phyloP scores from a whole-genome alignment of 2,113 vertebrate genomes.

The Leuciscus idus region DNA sequence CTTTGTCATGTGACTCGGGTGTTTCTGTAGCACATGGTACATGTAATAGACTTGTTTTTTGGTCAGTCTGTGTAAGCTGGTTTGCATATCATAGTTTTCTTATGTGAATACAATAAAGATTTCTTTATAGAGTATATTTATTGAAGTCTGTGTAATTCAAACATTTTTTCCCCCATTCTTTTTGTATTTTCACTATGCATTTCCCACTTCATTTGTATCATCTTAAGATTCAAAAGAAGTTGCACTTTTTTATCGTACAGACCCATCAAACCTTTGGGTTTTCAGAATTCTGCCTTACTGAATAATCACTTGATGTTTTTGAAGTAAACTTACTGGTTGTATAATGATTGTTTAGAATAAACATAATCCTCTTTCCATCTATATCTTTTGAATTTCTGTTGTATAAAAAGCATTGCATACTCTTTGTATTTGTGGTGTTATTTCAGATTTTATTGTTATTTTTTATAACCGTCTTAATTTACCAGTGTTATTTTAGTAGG shows the following conservation, averaged over 20 bases:
- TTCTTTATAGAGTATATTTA: neutral
- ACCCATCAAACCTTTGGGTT: neutral
- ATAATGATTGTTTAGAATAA: conserved; percentile 17
- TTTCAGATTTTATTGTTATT: neutral
- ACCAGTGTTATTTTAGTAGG: neutral
- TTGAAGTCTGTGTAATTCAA: neutral
- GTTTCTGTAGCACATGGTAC: neutral
- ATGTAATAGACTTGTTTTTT: neutral
- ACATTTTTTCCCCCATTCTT: no score
- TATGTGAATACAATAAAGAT: conserved; percentile 38
- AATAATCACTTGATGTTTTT: neutral
- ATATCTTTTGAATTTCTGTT: neutral
- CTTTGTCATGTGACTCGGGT: neutral
- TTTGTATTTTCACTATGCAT: neutral
- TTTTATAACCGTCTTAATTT: neutral
- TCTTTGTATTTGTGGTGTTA: neutral
- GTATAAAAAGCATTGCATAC: no score
- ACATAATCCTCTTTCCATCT: neutral
- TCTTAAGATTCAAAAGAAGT: neutral
- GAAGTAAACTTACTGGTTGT: neutral
- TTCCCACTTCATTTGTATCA: neutral
- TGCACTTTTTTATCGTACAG: neutral
- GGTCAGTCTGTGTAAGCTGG: neutral
- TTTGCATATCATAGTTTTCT: conserved; percentile 9
- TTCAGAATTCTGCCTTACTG: neutral